Evolutionary conservation across 2,113 vertebrate species (phyloP), one percentile per base, ranked within the genome.

Genomic region (Saimiri boliviensis): DNA sequence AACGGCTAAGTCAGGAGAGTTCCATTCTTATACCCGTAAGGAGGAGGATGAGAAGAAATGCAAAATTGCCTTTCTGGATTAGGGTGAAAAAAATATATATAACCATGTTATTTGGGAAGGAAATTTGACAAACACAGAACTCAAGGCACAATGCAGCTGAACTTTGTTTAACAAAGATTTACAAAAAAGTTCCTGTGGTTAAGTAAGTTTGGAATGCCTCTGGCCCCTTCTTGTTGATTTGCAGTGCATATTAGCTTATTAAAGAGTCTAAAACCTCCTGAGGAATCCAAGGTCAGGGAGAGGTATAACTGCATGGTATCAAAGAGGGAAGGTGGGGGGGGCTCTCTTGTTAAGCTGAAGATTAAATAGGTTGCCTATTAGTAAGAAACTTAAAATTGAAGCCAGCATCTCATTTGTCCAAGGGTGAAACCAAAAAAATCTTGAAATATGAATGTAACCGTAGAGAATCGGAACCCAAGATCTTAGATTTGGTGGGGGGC

Each of bases 1-100:
- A 94, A 79, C 70, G 42, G 73, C 89, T 94, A 94, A 79, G 58
- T 91, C 68, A 77, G 81, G 91, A 54, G 93, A 86, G 77, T 89
- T 93, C 68, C 60, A 10, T 83, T 94, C 66, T 93, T 42, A 92
- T 14, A 71, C 32, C 30, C 52, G 77, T 7, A 58, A 20, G 32
- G 17, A 81, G 27, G 70, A 40, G n/a, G 45, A 95, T 30, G 11
- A 86, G 37, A 54, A 94, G 91, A 93, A 91, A 86, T 58, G 54
- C 35, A 91, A 66, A 95, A 95, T 3, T 93, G 94, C 47, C 60
- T 89, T 94, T 81, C 45, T 52, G 27, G 86, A 91, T 60, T 73
- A 68, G 35, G 63, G 85, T 25, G 14, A 80, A 92, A 95, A 84
- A 94, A 84, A 56, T 80, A 56, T 23, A 89, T 63, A 80, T 47